Percentiles rank a stretch among this genome's conserved stretches.
Conservation (phyloP, 2,888 invertebrate species). For the Alitta virens region DNA sequence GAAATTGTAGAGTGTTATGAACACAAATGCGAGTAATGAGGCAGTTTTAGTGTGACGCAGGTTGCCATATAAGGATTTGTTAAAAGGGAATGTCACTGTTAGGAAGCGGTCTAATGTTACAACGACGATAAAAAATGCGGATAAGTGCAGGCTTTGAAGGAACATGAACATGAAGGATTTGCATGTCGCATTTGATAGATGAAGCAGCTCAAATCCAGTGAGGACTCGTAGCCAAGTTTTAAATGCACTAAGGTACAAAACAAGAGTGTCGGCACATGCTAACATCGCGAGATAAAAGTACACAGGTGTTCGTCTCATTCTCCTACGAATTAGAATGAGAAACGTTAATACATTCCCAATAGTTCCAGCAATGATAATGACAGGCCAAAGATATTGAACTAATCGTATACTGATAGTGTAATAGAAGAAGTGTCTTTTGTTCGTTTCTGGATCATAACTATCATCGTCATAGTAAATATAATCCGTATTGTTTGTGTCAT, state of each 20-base stretch:
- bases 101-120: conserved; percentile 26
- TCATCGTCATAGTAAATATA: too few species aligned
- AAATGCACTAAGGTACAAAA: conserved; percentile 45
- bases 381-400: conserved; percentile 33
- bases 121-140: conserved; percentile 25
- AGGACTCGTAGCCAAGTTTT: conserved; percentile 47
- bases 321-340: conserved; percentile 39
- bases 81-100: conserved; percentile 27
- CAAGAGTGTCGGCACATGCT: conserved; percentile 44
- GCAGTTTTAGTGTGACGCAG: conserved; percentile 14
- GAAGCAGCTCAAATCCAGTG: conserved; percentile 43
- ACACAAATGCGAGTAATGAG: not conserved
- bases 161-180: conserved; percentile 43
- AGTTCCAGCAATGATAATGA: conserved; percentile 41
- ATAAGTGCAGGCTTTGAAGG: conserved; percentile 33
- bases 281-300: conserved; percentile 47
- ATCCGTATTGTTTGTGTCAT: too few species aligned
- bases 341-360: conserved; percentile 44
- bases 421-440: too few species aligned
- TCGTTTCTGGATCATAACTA: too few species aligned
- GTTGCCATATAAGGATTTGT: conserved; percentile 17
- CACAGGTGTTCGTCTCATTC: conserved; percentile 47
- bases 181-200: conserved; percentile 40
- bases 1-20: conserved; percentile 13
- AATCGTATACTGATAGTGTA: not conserved